Conservation (phyloP, 2,888 invertebrate species). For the Clusia tigrina region DNA sequence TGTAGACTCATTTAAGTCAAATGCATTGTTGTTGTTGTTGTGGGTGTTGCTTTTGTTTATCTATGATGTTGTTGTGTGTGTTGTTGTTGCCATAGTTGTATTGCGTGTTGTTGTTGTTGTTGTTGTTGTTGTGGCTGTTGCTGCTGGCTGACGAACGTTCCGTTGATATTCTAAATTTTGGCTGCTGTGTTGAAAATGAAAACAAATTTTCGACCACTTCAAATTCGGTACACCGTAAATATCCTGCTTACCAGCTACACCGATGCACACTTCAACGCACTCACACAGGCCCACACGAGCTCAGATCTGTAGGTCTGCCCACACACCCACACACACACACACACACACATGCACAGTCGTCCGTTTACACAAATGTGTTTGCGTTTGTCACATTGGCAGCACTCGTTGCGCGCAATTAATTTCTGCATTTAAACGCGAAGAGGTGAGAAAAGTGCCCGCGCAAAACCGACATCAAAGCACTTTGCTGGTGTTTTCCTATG, state of each 20-base stretch:
- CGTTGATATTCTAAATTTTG: constrained; percentile 1
- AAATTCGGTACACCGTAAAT: constrained; percentile 8
- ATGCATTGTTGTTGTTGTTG: not conserved
- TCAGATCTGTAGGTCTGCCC: too few relatives aligned
- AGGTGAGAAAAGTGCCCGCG: constrained; percentile 20
- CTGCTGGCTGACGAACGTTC: constrained; percentile 2
- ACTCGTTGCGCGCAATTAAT: constrained; percentile 56
- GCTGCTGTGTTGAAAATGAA: not conserved
- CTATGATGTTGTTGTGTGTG: not conserved
- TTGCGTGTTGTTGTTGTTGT: not conserved
- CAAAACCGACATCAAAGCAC: constrained; percentile 50
- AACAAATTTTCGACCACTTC: constrained; percentile 5
- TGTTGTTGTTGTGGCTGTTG: constrained; percentile 12
- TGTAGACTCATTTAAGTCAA: not conserved
- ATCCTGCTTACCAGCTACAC: too few relatives aligned
- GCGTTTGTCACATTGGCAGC: constrained; percentile 46
- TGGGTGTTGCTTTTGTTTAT: too few relatives aligned
- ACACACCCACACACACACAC: not conserved
- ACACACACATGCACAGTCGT: not conserved
- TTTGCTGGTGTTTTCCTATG: constrained; percentile 13
- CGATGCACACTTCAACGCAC: not conserved
- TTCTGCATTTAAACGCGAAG: constrained; percentile 43
- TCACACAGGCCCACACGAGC: too few relatives aligned
- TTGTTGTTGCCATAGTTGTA: constrained; percentile 6
- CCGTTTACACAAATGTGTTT: constrained; percentile 48